Conservation (phyloP, 2,113 vertebrate genomes). For the Epinephelus cyanopodus region DNA sequence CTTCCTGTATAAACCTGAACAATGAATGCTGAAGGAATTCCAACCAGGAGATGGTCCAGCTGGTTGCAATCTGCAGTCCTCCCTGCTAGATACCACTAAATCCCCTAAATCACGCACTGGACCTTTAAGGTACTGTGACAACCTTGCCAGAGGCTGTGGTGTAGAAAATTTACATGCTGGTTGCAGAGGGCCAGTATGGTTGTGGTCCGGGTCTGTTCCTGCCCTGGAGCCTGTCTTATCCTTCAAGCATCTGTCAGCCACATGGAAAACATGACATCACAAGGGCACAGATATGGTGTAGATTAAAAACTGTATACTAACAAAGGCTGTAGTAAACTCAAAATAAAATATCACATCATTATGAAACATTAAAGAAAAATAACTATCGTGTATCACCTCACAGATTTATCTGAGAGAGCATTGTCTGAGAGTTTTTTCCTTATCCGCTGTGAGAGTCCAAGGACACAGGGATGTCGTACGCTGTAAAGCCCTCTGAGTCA, state of each 20-base stretch:
- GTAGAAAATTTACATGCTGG: conserved; percentile 1
- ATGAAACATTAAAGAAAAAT: not conserved
- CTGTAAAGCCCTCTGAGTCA: too few species aligned
- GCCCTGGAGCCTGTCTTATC: not conserved
- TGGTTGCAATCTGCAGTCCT: too few species aligned
- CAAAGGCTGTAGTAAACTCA: not conserved
- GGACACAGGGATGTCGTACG: too few species aligned
- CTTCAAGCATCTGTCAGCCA: not conserved
- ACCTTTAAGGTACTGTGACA: not conserved
- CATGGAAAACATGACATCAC: not conserved
- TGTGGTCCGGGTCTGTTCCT: not conserved
- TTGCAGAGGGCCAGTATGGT: not conserved
- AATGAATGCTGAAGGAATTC: too few species aligned
- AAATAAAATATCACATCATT: not conserved
- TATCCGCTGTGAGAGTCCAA: too few species aligned
- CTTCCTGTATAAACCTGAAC: too few species aligned
- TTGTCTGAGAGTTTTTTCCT: not conserved
- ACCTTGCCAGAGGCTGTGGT: not conserved
- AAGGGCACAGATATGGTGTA: not conserved
- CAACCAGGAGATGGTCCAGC: too few species aligned
- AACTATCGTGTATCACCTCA: not conserved
- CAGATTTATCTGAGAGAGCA: not conserved
- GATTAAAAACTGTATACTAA: not conserved
- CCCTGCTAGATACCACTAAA: too few species aligned
- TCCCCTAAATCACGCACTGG: too few species aligned